Percentiles rank a stretch among this genome's conserved stretches.
Conservation (phyloP, 2,888 invertebrate genomes). For the Stegophylla sp. region DNA sequence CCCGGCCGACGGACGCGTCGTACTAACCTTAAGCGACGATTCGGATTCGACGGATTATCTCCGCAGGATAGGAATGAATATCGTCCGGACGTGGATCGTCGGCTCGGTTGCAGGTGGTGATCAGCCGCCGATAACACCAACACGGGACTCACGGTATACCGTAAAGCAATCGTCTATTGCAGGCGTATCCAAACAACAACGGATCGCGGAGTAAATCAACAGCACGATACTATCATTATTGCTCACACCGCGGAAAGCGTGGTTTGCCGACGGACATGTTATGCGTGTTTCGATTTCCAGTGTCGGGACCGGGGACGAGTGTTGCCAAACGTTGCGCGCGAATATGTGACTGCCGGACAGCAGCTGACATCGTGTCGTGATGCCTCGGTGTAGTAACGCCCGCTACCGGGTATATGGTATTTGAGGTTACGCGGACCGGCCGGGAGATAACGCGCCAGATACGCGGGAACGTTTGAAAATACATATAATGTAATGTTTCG, state of each 20-base stretch:
- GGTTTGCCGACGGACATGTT: constrained; percentile 55
- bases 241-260: constrained; percentile 21
- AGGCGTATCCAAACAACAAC: neutral
- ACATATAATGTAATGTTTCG: too few relatives aligned
- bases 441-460: too few relatives aligned
- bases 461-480: too few relatives aligned
- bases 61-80: neutral
- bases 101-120: neutral
- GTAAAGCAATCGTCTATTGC: neutral
- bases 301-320: constrained; percentile 15
- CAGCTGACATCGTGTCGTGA: too few relatives aligned
- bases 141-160: too few relatives aligned
- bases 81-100: neutral
- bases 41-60: neutral
- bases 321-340: constrained; percentile 36
- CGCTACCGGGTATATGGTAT: too few relatives aligned
- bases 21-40: constrained; percentile 5
- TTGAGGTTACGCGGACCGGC: too few relatives aligned
- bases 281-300: constrained; percentile 27
- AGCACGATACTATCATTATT: constrained; percentile 12
- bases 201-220: neutral
- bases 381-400: too few relatives aligned
- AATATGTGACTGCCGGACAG: neutral
- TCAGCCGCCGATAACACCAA: neutral
- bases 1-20: neutral